Conservation (phyloP, 2,797 vertebrate genomes). For the Scomberomorus guttatus region DNA sequence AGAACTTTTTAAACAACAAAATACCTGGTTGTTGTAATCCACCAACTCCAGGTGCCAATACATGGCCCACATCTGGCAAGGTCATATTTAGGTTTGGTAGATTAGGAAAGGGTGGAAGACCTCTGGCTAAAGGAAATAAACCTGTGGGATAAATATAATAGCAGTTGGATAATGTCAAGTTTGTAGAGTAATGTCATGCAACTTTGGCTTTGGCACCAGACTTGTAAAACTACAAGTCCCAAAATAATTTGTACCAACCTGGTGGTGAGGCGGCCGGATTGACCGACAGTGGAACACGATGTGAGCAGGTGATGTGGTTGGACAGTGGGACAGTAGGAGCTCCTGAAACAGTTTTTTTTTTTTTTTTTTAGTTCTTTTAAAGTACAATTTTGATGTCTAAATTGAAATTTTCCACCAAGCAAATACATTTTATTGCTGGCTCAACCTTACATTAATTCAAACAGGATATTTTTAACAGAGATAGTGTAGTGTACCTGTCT, state of each 20-base stretch:
- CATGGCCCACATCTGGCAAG: conserved; percentile 84
- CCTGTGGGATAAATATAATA: conserved; percentile 77
- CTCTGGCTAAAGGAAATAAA: conserved; percentile 87
- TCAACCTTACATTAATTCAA: neutral
- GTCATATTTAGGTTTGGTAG: conserved; percentile 86
- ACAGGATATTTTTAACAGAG: neutral
- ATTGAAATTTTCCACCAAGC: neutral
- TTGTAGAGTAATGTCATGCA: neutral
- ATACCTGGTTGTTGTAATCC: conserved; percentile 88
- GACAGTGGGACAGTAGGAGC: conserved; percentile 88
- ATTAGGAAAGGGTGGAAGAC: conserved; percentile 87
- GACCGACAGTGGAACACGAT: conserved; percentile 81
- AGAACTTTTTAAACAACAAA: neutral
- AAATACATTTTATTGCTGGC: neutral
- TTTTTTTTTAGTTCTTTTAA: neutral
- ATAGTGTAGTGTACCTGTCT: conserved; percentile 73
- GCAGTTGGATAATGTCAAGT: neutral
- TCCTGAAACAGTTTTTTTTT: conserved; percentile 76
- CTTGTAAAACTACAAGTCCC: neutral
- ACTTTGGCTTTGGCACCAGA: neutral
- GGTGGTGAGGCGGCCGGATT: conserved; percentile 86
- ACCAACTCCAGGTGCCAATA: conserved; percentile 75
- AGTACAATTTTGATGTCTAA: neutral
- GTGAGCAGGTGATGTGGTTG: conserved; percentile 82
- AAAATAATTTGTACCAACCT: conserved; percentile 79